Evolutionary conservation across 2,797 vertebrate genomes (phyloP).

Genomic region (Pteropus rufus): DNA sequence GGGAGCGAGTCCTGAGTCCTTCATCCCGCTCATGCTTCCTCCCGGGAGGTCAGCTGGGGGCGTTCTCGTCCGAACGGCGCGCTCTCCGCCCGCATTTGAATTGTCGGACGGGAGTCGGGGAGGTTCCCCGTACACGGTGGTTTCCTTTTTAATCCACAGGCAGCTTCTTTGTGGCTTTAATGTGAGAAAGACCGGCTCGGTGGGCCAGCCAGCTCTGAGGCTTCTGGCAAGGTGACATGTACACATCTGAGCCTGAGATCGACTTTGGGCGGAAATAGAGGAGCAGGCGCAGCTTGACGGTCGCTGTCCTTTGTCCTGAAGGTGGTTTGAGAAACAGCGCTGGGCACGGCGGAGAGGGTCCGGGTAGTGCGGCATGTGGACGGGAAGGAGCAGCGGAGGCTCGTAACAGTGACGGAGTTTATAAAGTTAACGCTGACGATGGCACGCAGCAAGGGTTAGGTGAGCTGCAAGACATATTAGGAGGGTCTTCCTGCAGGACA

Average conservation of each 20-base stretch:
- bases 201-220: background rate
- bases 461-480: background rate
- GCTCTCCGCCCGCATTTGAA: background rate
- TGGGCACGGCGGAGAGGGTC: fast-evolving
- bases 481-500: background rate
- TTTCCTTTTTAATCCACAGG: background rate
- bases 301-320: background rate
- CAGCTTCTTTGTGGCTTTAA: background rate
- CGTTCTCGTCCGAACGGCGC: background rate
- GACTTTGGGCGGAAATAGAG: no score
- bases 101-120: fast-evolving
- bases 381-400: background rate
- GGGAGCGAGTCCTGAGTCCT: background rate
- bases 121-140: background rate
- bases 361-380: background rate
- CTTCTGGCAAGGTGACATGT: background rate
- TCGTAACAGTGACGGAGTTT: background rate
- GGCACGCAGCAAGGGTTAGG: no score
- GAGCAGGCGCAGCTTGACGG: background rate
- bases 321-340: background rate
- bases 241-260: fast-evolving
- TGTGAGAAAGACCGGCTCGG: background rate
- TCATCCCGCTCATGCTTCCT: background rate
- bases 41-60: background rate
- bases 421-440: background rate